Evolutionary conservation across 2,888 invertebrate species (phyloP).

Genomic region (Automeris io): DNA sequence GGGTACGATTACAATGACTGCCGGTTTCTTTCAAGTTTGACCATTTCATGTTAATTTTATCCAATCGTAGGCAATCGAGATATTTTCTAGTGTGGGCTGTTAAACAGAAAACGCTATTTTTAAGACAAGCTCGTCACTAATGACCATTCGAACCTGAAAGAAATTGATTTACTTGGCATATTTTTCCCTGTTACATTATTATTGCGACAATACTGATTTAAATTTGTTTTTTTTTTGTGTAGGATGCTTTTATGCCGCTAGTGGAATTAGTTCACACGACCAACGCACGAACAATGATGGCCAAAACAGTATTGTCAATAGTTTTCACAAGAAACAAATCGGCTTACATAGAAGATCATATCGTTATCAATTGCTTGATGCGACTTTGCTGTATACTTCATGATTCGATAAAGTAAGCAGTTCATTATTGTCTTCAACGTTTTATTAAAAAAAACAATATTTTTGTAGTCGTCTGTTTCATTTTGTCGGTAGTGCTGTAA

Average conservation of each 20-base stretch:
- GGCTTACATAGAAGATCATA: slow-evolving; percentile 84
- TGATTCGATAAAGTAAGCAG: slow-evolving; percentile 93
- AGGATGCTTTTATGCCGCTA: slow-evolving; percentile 94
- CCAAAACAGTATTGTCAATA: slow-evolving; percentile 86
- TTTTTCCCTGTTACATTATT: too few relatives aligned
- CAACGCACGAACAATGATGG: slow-evolving; percentile 87
- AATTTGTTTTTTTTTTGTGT: slow-evolving; percentile 21
- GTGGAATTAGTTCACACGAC: slow-evolving; percentile 94
- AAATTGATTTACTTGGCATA: too few relatives aligned
- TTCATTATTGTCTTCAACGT: too few relatives aligned
- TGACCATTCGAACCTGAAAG: too few relatives aligned
- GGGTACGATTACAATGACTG: too few relatives aligned
- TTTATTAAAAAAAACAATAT: slow-evolving; percentile 11
- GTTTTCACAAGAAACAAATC: slow-evolving; percentile 69
- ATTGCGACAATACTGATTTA: too few relatives aligned
- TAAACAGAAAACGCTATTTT: too few relatives aligned
- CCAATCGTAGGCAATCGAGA: too few relatives aligned
- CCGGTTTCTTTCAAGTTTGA: too few relatives aligned
- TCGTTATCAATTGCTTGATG: slow-evolving; percentile 92
- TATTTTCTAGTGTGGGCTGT: too few relatives aligned
- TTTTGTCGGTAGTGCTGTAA: slow-evolving; percentile 81
- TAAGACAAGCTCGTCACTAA: too few relatives aligned
- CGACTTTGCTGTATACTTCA: slow-evolving; percentile 93
- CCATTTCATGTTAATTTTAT: too few relatives aligned
- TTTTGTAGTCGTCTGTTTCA: slow-evolving; percentile 28